These are phyloP conservation scores for Odontesthes bonariensis DNA, from an alignment of 2,113 vertebrate genomes.

Conservation along the genomic window DNA sequence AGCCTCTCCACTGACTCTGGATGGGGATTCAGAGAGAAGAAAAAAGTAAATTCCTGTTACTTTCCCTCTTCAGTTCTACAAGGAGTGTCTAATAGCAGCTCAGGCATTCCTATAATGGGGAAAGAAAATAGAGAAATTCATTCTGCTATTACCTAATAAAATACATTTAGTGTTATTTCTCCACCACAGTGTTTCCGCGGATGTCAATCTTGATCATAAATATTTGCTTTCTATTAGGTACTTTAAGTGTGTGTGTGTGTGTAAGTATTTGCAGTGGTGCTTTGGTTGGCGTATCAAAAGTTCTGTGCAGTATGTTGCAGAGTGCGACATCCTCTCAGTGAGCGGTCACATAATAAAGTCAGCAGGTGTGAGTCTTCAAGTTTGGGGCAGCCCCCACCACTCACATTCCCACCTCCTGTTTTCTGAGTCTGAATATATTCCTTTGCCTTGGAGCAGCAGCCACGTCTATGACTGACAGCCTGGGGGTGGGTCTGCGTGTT, in stretches of 20 bases:
- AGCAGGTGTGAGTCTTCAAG: conserved; percentile 47
- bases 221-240: conserved; percentile 70
- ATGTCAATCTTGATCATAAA: conserved; percentile 74
- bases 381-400: conserved; percentile 14
- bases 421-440: conserved; percentile 8
- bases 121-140: conserved; percentile 69
- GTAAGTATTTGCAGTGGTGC: neutral
- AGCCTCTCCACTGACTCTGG: conserved; percentile 44
- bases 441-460: conserved; percentile 13
- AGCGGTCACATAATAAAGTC: conserved; percentile 32
- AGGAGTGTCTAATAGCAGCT: conserved; percentile 54
- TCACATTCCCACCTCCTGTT: neutral
- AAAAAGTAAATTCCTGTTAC: conserved; percentile 68
- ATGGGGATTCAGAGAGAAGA: conserved; percentile 48
- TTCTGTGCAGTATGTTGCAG: conserved; percentile 7
- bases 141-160: conserved; percentile 71
- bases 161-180: conserved; percentile 72
- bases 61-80: conserved; percentile 62
- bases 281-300: neutral
- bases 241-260: conserved; percentile 40
- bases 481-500: conserved; percentile 31
- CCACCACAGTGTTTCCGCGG: conserved; percentile 49
- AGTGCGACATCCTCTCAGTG: conserved; percentile 38
- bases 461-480: conserved; percentile 46
- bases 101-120: conserved; percentile 50